Percentiles rank a stretch among this genome's conserved stretches.
Conservation (phyloP, 2,113 vertebrate genomes). For the Perognathus longimembris region DNA sequence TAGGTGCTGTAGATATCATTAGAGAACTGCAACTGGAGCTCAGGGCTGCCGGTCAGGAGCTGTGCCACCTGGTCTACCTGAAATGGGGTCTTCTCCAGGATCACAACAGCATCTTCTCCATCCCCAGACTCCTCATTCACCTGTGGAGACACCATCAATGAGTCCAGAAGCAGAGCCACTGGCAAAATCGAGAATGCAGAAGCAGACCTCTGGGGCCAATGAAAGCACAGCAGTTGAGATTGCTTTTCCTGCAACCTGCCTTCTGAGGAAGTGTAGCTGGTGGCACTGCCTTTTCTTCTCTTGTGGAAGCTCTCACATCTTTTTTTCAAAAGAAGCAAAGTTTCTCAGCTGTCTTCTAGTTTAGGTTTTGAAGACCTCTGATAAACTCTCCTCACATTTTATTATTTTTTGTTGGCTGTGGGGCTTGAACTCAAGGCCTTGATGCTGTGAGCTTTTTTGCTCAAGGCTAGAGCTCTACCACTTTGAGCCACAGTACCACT, state of each 20-base stretch:
- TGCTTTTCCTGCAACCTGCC: not conserved
- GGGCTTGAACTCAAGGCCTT: too few relatives aligned
- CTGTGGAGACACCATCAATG: slow-evolving; percentile 80
- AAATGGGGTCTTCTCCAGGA: slow-evolving; percentile 97
- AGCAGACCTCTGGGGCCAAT: not conserved
- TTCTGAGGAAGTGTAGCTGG: not conserved
- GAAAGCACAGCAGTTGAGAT: not conserved
- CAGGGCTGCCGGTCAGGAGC: slow-evolving; percentile 87
- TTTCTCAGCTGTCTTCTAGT: not conserved
- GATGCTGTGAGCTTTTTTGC: too few relatives aligned
- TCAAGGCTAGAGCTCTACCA: too few relatives aligned
- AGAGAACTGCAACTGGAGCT: slow-evolving; percentile 89
- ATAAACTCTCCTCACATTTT: slow-evolving; percentile 8
- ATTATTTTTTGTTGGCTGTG: not conserved
- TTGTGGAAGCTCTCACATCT: not conserved
- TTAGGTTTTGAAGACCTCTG: not conserved
- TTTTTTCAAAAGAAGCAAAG: slow-evolving; percentile 22
- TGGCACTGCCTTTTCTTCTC: not conserved
- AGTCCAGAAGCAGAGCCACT: not conserved
- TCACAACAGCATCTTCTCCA: slow-evolving; percentile 92
- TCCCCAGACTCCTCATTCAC: slow-evolving; percentile 80
- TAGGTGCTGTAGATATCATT: slow-evolving; percentile 98
- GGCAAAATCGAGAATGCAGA: not conserved
- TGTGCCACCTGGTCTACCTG: slow-evolving; percentile 88
- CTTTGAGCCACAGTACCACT: too few relatives aligned